phyloP scores from a whole-genome alignment of 2,888 invertebrate species.

The Tipula lateralis region DNA sequence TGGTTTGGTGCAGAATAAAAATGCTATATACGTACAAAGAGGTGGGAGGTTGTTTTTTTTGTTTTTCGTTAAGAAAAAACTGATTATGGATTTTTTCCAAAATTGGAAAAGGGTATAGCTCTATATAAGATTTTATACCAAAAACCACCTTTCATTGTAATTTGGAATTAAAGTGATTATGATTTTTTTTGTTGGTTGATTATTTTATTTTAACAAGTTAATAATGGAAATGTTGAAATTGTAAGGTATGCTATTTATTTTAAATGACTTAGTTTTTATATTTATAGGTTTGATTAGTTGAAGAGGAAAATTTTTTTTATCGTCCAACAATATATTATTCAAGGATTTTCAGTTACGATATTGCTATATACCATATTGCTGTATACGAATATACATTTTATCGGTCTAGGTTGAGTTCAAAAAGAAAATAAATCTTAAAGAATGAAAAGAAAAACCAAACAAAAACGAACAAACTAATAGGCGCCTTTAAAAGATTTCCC shows the following conservation, averaged over 20 bases:
- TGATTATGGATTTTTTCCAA: not conserved
- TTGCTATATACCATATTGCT: not conserved
- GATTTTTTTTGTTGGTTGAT: not conserved
- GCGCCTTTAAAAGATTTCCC: not conserved
- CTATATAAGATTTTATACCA: not conserved
- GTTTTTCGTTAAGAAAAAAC: not conserved
- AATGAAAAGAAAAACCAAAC: not conserved
- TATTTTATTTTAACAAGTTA: not conserved
- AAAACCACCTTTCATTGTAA: not conserved
- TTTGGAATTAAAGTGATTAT: not conserved
- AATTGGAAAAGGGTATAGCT: not conserved
- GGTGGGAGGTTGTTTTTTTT: not conserved
- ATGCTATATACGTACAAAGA: not conserved
- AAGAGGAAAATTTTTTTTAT: not conserved
- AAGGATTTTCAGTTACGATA: not conserved
- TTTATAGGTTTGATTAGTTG: not conserved
- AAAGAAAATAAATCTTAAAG: not conserved
- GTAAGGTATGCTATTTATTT: not conserved
- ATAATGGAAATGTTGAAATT: not conserved
- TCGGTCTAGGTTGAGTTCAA: not conserved
- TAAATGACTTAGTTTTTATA: not conserved
- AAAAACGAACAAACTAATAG: not conserved
- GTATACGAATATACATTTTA: not conserved
- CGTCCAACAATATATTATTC: too few relatives aligned
- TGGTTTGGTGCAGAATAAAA: not conserved